phyloP scores from a whole-genome alignment of 1,140 invertebrate genomes.

The Chlorops oryzae region DNA sequence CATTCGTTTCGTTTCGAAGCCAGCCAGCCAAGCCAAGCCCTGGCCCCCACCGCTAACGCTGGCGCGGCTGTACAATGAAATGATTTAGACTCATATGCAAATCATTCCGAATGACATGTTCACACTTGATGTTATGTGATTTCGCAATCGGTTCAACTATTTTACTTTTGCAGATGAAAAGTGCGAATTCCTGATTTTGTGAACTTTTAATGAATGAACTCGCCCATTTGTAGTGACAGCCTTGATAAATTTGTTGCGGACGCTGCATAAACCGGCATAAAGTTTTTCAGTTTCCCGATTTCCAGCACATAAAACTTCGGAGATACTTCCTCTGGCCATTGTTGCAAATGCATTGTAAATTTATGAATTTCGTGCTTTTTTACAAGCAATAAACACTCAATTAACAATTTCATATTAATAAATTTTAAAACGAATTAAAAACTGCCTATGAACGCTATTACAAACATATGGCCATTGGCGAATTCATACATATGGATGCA shows the following conservation, averaged over 20 bases:
- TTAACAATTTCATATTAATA: constrained; percentile 46
- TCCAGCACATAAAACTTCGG: too few relatives aligned
- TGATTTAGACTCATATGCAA: constrained; percentile 46
- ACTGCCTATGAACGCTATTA: too few relatives aligned
- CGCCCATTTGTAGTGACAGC: background rate
- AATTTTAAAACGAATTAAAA: too few relatives aligned
- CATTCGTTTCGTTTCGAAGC: constrained; percentile 6
- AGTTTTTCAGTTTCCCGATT: too few relatives aligned
- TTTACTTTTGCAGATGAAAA: background rate
- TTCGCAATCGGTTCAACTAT: background rate
- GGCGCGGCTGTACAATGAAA: constrained; percentile 21
- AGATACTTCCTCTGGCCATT: too few relatives aligned
- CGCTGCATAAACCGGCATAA: too few relatives aligned
- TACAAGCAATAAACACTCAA: constrained; percentile 43
- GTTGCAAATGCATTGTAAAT: too few relatives aligned
- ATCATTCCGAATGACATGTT: constrained; percentile 19
- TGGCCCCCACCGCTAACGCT: background rate
- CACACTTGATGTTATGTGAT: background rate
- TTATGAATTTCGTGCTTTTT: too few relatives aligned
- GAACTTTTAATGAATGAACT: background rate
- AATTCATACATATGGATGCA: too few relatives aligned
- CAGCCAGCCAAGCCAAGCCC: background rate
- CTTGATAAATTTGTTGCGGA: too few relatives aligned
- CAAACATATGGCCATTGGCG: too few relatives aligned
- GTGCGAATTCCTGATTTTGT: background rate